phyloP scores from a whole-genome alignment of 2,888 invertebrate species.

The Leptodirus hochenwartii region DNA sequence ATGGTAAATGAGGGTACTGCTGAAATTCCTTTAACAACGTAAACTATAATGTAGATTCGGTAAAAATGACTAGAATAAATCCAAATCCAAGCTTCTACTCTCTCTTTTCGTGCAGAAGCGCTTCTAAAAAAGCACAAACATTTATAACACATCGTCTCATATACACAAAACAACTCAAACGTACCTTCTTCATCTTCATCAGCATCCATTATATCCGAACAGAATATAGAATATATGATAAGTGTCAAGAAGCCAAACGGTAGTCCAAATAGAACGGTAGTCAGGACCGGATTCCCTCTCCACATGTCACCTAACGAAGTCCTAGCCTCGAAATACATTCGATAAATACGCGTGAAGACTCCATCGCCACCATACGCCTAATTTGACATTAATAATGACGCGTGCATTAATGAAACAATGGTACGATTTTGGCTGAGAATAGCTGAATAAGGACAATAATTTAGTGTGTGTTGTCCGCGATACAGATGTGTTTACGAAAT shows the following conservation, averaged over 20 bases:
- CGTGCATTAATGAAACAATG: background rate
- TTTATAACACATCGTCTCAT: background rate
- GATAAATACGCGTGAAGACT: slow-evolving; percentile 54
- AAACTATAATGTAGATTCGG: too few relatives aligned
- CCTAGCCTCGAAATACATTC: slow-evolving; percentile 69
- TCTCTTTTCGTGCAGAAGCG: slow-evolving; percentile 11
- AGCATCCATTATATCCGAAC: slow-evolving; percentile 86
- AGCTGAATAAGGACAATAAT: too few relatives aligned
- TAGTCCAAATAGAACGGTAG: slow-evolving; percentile 82
- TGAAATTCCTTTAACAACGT: too few relatives aligned
- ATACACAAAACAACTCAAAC: too few relatives aligned
- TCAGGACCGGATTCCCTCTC: slow-evolving; percentile 83
- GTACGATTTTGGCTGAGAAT: too few relatives aligned
- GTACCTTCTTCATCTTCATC: slow-evolving; percentile 55
- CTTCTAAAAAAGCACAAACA: slow-evolving; percentile 9
- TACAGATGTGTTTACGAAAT: too few relatives aligned
- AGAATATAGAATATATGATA: slow-evolving; percentile 91
- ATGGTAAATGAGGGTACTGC: too few relatives aligned
- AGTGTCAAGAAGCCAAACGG: slow-evolving; percentile 85
- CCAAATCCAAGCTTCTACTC: slow-evolving; percentile 9
- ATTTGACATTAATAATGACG: slow-evolving; percentile 15
- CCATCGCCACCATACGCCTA: slow-evolving; percentile 76
- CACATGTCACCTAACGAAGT: slow-evolving; percentile 71
- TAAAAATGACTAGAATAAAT: slow-evolving; percentile 10
- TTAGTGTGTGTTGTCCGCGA: too few relatives aligned